phyloP scores from a whole-genome alignment of 2,797 vertebrate species.

The Arnoldichthys spilopterus region DNA sequence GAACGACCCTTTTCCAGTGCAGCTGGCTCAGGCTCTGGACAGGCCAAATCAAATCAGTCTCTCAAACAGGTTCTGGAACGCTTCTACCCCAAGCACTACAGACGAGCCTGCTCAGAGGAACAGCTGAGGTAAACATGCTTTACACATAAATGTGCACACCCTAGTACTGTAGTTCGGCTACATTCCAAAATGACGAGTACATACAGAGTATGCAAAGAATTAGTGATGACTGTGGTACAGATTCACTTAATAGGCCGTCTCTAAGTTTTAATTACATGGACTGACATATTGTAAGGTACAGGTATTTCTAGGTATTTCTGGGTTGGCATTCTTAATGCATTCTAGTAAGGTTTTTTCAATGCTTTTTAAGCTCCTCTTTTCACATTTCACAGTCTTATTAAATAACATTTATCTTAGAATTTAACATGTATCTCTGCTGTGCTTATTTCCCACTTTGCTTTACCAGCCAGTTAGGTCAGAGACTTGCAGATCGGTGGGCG shows the following conservation, averaged over 20 bases:
- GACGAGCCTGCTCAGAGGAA: slow-evolving; percentile 84
- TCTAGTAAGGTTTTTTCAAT: neutral
- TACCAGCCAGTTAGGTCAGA: slow-evolving; percentile 88
- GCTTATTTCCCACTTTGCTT: neutral
- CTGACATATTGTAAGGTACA: neutral
- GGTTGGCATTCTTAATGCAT: neutral
- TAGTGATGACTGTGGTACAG: neutral
- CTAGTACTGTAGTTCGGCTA: neutral
- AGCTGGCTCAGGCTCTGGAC: slow-evolving; percentile 77
- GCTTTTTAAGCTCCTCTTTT: too few species aligned
- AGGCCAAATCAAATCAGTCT: slow-evolving; percentile 88
- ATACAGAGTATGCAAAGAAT: neutral
- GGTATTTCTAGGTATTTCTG: too few species aligned
- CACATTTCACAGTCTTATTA: neutral
- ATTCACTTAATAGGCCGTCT: neutral
- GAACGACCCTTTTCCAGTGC: slow-evolving; percentile 90
- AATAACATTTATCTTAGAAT: neutral
- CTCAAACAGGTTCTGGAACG: slow-evolving; percentile 92
- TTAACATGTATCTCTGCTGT: neutral
- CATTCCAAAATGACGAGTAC: neutral
- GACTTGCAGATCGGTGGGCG: slow-evolving; percentile 90
- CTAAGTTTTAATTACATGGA: neutral
- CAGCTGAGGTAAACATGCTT: slow-evolving; percentile 84
- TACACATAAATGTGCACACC: neutral
- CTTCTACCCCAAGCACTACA: slow-evolving; percentile 94